Evolutionary conservation across 2,888 invertebrate species (phyloP).

Genomic region (Volucella inanis): DNA sequence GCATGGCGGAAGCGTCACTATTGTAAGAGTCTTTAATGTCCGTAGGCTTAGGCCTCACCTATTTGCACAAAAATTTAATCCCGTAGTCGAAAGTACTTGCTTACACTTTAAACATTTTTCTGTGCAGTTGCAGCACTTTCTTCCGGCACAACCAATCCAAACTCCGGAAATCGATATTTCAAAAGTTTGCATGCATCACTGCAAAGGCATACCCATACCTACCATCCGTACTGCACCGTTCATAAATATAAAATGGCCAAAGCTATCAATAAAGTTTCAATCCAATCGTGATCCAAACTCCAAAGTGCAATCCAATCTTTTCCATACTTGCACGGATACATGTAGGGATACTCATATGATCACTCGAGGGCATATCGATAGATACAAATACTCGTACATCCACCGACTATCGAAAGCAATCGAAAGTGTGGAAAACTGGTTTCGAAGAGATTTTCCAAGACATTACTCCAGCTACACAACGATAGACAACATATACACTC

Average conservation of each 20-base stretch:
- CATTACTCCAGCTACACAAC: constrained; percentile 12
- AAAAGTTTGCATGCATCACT: too few relatives aligned
- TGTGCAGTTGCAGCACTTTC: too few relatives aligned
- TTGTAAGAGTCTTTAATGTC: too few relatives aligned
- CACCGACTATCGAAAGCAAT: constrained; percentile 13
- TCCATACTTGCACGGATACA: not conserved
- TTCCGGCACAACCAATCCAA: too few relatives aligned
- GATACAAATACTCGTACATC: not conserved
- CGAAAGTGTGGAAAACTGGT: constrained; percentile 53
- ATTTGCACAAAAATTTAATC: too few relatives aligned
- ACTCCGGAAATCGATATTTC: too few relatives aligned
- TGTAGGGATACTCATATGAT: not conserved
- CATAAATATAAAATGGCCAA: constrained; percentile 44
- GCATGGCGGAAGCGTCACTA: too few relatives aligned
- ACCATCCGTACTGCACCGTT: constrained; percentile 23
- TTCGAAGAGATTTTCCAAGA: constrained; percentile 23
- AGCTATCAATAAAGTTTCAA: constrained; percentile 51
- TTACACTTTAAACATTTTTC: too few relatives aligned
- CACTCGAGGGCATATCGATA: constrained; percentile 21
- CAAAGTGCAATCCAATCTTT: constrained; percentile 19
- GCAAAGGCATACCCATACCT: too few relatives aligned
- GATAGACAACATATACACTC: too few relatives aligned
- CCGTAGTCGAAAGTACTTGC: too few relatives aligned
- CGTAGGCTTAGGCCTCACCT: too few relatives aligned
- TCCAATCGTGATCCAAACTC: constrained; percentile 28